phyloP scores from a whole-genome alignment of 1,140 invertebrate genomes.

The Macrocentrus cingulum region DNA sequence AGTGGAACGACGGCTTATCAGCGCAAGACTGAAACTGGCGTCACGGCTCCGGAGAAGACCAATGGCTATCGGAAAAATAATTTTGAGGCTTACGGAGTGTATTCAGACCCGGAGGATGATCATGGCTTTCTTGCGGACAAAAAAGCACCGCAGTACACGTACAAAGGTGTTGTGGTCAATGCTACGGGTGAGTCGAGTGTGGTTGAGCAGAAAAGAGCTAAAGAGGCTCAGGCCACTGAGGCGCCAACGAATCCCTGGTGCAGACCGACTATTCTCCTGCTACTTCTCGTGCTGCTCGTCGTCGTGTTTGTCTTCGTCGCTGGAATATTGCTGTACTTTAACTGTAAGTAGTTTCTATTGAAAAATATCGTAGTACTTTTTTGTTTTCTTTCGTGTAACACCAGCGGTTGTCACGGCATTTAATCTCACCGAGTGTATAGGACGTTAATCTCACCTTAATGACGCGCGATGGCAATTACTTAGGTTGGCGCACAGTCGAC shows the following conservation, averaged over 20 bases:
- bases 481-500: conserved; percentile 27
- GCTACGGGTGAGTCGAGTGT: conserved; percentile 57
- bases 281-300: conserved; percentile 60
- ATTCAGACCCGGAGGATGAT: conserved; percentile 60
- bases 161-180: conserved; percentile 61
- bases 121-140: conserved; percentile 57
- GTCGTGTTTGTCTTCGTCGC: conserved; percentile 63
- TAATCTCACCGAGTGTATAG: not conserved
- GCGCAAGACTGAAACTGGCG: too few relatives aligned
- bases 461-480: conserved; percentile 46
- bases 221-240: conserved; percentile 44
- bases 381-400: not conserved
- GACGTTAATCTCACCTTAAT: conserved; percentile 39
- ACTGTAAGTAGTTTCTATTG: conserved; percentile 57
- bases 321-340: conserved; percentile 63
- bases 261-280: conserved; percentile 59
- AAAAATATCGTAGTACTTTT: not conserved
- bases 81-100: conserved; percentile 60
- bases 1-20: too few relatives aligned
- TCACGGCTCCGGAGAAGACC: conserved; percentile 51
- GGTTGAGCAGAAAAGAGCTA: conserved; percentile 50
- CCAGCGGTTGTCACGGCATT: not conserved
- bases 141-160: conserved; percentile 53
- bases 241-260: conserved; percentile 55
- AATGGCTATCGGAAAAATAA: conserved; percentile 57